These are phyloP conservation scores for Clivina fossor DNA, from an alignment of 2,888 invertebrate genomes.

Conservation along the genomic window DNA sequence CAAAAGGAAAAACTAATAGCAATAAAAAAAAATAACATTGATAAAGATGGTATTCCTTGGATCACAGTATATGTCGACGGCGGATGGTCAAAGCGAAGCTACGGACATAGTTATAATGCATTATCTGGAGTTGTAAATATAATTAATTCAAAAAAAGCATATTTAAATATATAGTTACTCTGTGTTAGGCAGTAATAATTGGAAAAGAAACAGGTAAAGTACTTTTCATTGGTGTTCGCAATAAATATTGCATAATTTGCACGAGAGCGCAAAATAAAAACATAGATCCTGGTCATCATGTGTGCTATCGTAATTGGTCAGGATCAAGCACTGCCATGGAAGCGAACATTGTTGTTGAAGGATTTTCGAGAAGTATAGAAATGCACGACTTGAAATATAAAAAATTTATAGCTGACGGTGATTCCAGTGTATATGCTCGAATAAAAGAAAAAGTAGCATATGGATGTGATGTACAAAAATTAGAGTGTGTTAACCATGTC, in stretches of 20 bases:
- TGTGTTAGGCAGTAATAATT: slow-evolving; percentile 37
- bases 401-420: slow-evolving; percentile 46
- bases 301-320: slow-evolving; percentile 46
- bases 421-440: slow-evolving; percentile 45
- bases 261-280: slow-evolving; percentile 39
- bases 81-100: slow-evolving; percentile 25
- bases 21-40: slow-evolving; percentile 8
- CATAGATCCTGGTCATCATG: slow-evolving; percentile 37
- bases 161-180: no score
- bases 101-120: slow-evolving; percentile 30
- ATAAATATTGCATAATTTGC: slow-evolving; percentile 46
- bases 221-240: slow-evolving; percentile 44
- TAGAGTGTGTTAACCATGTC: slow-evolving; percentile 46
- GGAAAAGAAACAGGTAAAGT: slow-evolving; percentile 40
- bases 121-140: slow-evolving; percentile 15
- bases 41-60: slow-evolving; percentile 15
- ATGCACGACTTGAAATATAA: slow-evolving; percentile 44
- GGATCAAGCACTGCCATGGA: slow-evolving; percentile 47
- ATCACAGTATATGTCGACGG: slow-evolving; percentile 28
- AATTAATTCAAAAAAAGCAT: no score
- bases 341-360: slow-evolving; percentile 45
- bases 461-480: slow-evolving; percentile 41
- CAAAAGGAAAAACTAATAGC: slow-evolving; percentile 21
- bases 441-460: slow-evolving; percentile 42
- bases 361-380: slow-evolving; percentile 42